phyloP scores from a whole-genome alignment of 2,888 invertebrate genomes.

The Drosophila multiciliata region DNA sequence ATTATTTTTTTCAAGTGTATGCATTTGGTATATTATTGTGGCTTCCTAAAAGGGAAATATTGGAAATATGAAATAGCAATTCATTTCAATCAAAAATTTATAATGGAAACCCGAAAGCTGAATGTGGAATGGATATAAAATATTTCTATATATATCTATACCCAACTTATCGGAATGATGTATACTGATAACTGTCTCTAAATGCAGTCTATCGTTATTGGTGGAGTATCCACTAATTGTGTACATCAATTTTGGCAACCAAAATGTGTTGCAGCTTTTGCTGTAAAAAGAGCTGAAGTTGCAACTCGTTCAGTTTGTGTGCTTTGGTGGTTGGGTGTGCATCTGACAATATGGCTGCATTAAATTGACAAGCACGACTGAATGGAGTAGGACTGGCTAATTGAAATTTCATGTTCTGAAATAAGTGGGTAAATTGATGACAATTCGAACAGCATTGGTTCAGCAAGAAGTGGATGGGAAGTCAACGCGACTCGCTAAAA shows the following conservation, averaged over 20 bases:
- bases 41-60: neutral
- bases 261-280: neutral
- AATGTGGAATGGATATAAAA: neutral
- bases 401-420: conserved; percentile 82
- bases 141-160: neutral
- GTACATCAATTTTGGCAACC: neutral
- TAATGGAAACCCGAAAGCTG: neutral
- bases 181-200: neutral
- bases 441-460: conserved; percentile 1
- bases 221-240: neutral
- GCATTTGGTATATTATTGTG: neutral
- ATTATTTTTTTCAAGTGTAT: neutral
- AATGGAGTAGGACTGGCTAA: conserved; percentile 74
- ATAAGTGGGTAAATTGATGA: conserved; percentile 64
- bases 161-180: too few relatives aligned
- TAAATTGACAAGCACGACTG: conserved; percentile 80
- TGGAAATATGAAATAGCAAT: neutral
- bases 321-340: conserved; percentile 15
- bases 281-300: conserved; percentile 45
- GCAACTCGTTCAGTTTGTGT: conserved; percentile 28
- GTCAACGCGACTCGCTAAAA: conserved; percentile 38
- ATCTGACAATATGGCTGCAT: conserved; percentile 68
- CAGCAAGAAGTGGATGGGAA: neutral
- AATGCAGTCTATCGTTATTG: neutral
- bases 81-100: neutral